Base-by-base conservation (phyloP, 2,888 invertebrate species). In the Melanophora roralis region DNA sequence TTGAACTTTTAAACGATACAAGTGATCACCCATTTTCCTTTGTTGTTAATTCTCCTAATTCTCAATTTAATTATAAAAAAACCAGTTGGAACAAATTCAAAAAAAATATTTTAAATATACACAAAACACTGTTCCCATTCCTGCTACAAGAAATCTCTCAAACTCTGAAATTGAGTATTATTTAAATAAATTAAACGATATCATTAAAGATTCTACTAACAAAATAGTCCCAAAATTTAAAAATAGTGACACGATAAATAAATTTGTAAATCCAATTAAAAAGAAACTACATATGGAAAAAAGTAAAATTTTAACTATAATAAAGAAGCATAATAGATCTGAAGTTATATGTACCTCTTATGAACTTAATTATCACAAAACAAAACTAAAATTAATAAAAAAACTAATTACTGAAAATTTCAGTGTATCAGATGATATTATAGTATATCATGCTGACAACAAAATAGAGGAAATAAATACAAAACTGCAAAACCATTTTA, bases 51-150 rank as follows among this genome's bases (percentile, higher is more conserved):
- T 19, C n/a, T 32, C 53, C 19, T 32, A 34, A 67, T 19, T 21
- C 51, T 11, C 16, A 59, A 59, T 71, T 71, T 23, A 71, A 77
- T 59, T 71, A 59, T 51, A 77, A 53, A 53, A 77, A 71, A 77
- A 71, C 45, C 23, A 71, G 21, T 71, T 55, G 69, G 11, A 62
- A 43, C 32, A 69, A 69, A 40, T 64, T 23, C 2, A 64, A 27
- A 76, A 60, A 68, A 40, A 27, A 27, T 27, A 27, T 27, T 27
- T 27, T 27, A 27, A 45, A 69, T 16, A 34, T 36, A 55, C 34
- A 16, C 14, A 55, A 34, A 55, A 34, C 16, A 55, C 32, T 55
- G 55, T 9, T 34, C 34, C 14, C 12, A 53, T 68, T 40, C 47
- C 57, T 40, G 53, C 14, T 49, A 32, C 36, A 38, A 53, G 53